phyloP scores from a whole-genome alignment of 2,888 invertebrate species.

The Oscheius sp. region DNA sequence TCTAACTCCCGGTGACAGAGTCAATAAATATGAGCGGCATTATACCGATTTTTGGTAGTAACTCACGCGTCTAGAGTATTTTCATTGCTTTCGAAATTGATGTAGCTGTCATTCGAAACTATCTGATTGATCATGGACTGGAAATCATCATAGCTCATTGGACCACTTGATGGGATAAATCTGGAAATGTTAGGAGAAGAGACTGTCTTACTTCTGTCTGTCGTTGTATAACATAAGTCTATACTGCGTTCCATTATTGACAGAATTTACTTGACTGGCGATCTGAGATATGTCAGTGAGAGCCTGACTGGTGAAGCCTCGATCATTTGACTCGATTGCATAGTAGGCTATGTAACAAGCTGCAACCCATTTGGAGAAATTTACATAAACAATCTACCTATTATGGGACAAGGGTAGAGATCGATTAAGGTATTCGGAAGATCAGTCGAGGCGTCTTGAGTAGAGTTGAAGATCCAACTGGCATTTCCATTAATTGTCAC shows the following conservation, averaged over 20 bases:
- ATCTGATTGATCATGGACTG: neutral
- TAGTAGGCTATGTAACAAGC: conserved; percentile 8
- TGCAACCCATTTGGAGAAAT: neutral
- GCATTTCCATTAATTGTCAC: neutral
- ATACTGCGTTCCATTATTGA: neutral
- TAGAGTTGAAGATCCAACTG: neutral
- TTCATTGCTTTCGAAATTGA: too few relatives aligned
- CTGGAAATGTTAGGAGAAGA: neutral
- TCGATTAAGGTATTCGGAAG: neutral
- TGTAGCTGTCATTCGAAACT: too few relatives aligned
- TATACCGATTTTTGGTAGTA: too few relatives aligned
- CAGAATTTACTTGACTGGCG: neutral
- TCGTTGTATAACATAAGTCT: neutral
- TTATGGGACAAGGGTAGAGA: neutral
- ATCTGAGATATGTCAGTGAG: neutral
- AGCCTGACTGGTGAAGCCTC: neutral
- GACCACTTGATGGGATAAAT: neutral
- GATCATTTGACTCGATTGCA: conserved; percentile 3
- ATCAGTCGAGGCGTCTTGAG: neutral
- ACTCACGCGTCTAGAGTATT: too few relatives aligned
- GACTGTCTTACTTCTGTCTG: neutral
- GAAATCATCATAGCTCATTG: neutral
- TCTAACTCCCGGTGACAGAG: neutral
- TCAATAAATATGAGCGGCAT: neutral
- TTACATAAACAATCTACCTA: neutral